Evolutionary conservation across 2,888 invertebrate genomes (phyloP), one percentile per base, ranked within the genome.

Genomic region (Tipula lateralis): DNA sequence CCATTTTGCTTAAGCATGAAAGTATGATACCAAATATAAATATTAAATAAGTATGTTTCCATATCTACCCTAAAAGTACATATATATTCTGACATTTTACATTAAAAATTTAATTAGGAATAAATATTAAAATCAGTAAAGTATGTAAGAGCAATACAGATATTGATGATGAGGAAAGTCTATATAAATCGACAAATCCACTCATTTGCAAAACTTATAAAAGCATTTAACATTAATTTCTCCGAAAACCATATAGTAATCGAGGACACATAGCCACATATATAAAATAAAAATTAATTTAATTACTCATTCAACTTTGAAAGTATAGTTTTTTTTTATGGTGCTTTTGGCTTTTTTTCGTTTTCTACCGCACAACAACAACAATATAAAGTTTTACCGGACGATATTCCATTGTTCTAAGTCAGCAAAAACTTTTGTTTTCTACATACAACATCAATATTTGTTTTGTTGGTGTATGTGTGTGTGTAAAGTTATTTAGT

Each of bases 271-370:
- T n/a, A n/a, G n/a, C 24, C 24, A 24, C 66, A 66, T 16, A 16
- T 16, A 44, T 44, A 16, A 44, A 66, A 66, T 24, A 66, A 66
- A 66, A 66, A 66, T 66, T 66, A 66, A 66, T 66, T 66, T 66
- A 66, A 66, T 66, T 66, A 66, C 66, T 66, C 19, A 66, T 66
- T 66, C 9, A 66, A 66, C 66, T 66, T 66, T 66, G 66, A 66
- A 24, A 66, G 24, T 66, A 24, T 19, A 50, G 50, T 50, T 50
- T 16, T 50, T 39, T 50, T 50, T 50, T 50, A 1, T 50, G 16
- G 16, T 50, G 19, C n/a, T n/a, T 50, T 50, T 50, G 66, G 66
- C 2, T n/a, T 66, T 66, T 24, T 66, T 24, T 24, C 24, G 24
- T 66, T 66, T 66, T 19, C 9, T 50, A 50, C 19, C 50, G 7